Evolutionary conservation across 2,888 invertebrate species (phyloP).

Genomic region (Saturnia pavonia): DNA sequence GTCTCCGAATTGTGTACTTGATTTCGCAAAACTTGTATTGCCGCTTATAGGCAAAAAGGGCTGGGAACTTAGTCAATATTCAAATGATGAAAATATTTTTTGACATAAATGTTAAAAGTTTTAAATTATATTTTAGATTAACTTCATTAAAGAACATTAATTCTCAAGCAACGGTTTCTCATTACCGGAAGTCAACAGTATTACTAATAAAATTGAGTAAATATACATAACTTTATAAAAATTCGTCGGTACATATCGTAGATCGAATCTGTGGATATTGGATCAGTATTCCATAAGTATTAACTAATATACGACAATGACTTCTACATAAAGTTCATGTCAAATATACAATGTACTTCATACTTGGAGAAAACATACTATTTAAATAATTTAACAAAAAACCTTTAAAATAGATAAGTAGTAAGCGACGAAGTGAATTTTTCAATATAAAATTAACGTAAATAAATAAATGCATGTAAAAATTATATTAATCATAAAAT

Average conservation of each 20-base stretch:
- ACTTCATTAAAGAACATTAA: background rate
- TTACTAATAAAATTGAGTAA: no score
- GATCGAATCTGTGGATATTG: background rate
- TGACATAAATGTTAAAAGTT: background rate
- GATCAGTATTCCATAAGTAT: background rate
- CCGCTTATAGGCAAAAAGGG: conserved; percentile 22
- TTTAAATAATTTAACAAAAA: background rate
- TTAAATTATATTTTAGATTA: background rate
- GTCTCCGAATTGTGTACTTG: conserved; percentile 41
- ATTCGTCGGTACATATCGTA: no score
- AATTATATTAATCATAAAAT: no score
- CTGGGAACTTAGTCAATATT: conserved; percentile 10
- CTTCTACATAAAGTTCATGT: background rate
- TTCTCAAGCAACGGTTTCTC: no score
- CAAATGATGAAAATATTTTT: background rate
- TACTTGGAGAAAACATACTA: background rate
- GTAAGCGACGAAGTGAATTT: no score
- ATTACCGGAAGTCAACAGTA: no score
- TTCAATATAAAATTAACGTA: background rate
- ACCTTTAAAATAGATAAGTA: background rate
- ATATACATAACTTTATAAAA: no score
- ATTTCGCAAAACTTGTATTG: conserved; percentile 45
- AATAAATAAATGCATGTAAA: background rate
- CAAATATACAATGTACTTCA: background rate
- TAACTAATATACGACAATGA: no score